Conservation (phyloP, 2,888 invertebrate genomes). For the Augochlorella aurata region DNA sequence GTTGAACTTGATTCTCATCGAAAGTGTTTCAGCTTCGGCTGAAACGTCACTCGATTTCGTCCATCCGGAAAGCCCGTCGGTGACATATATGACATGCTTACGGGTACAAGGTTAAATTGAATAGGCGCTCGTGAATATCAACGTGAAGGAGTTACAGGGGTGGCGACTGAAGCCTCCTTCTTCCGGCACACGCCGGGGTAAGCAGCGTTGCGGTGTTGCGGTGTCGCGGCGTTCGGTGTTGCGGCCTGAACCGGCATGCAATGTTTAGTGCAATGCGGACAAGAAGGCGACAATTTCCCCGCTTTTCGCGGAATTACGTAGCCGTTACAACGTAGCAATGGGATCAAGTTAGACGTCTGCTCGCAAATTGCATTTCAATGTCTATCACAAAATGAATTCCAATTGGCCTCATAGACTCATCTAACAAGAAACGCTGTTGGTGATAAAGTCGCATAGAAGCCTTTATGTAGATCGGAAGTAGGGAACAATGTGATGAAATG, state of each 20-base stretch:
- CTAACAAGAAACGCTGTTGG: too few relatives aligned
- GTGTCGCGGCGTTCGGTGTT: conserved; percentile 16
- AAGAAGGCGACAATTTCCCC: conserved; percentile 38
- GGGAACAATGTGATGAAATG: too few relatives aligned
- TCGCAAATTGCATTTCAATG: background rate
- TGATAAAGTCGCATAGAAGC: too few relatives aligned
- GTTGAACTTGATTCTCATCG: background rate
- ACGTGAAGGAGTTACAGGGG: conserved; percentile 41
- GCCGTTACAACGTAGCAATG: background rate
- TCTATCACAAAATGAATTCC: too few relatives aligned
- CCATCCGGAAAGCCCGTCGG: background rate
- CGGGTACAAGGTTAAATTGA: conserved; percentile 8
- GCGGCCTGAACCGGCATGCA: background rate
- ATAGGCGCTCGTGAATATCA: conserved; percentile 29
- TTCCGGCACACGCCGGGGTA: conserved; percentile 45
- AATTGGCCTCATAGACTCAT: too few relatives aligned
- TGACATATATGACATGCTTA: background rate
- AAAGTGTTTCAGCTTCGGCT: background rate
- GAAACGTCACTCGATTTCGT: background rate
- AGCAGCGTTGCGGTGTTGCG: conserved; percentile 12
- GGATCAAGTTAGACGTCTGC: background rate
- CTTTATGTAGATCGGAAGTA: too few relatives aligned
- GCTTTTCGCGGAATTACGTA: conserved; percentile 6
- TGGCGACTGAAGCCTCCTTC: conserved; percentile 45
- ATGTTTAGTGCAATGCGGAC: conserved; percentile 12